These are phyloP conservation scores for Odontocolon sp. DNA, from an alignment of 2,888 invertebrate genomes.

Conservation along the genomic window DNA sequence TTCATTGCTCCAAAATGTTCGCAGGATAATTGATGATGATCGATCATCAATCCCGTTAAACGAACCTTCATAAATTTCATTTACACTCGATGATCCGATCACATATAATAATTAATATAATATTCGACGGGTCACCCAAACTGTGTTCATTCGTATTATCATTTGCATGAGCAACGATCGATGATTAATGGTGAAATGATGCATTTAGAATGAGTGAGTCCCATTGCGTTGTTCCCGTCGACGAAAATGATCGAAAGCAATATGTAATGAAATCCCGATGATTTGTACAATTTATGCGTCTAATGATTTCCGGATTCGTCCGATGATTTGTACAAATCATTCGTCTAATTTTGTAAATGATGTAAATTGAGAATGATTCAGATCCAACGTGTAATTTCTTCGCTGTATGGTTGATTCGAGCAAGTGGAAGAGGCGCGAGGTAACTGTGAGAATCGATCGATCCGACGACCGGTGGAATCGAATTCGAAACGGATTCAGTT, in stretches of 20 bases:
- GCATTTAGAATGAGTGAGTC: not conserved
- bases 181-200: slow-evolving; percentile 3
- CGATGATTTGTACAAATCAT: no score
- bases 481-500: slow-evolving; percentile 39
- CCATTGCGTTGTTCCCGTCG: not conserved
- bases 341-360: no score
- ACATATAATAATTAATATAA: not conserved
- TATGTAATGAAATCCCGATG: not conserved
- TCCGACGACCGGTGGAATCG: not conserved
- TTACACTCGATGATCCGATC: not conserved
- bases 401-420: no score
- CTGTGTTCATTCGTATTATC: no score
- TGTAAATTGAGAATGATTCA: no score
- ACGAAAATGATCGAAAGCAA: not conserved
- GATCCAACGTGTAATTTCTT: no score
- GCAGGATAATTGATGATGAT: not conserved
- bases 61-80: not conserved
- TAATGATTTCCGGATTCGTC: no score
- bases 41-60: not conserved
- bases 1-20: not conserved
- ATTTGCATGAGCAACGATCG: not conserved
- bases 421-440: not conserved
- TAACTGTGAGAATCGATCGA: slow-evolving; percentile 29
- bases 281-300: not conserved
- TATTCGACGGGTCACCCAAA: no score